Conservation (phyloP, 1,140 invertebrate species). For the Popillia japonica region DNA sequence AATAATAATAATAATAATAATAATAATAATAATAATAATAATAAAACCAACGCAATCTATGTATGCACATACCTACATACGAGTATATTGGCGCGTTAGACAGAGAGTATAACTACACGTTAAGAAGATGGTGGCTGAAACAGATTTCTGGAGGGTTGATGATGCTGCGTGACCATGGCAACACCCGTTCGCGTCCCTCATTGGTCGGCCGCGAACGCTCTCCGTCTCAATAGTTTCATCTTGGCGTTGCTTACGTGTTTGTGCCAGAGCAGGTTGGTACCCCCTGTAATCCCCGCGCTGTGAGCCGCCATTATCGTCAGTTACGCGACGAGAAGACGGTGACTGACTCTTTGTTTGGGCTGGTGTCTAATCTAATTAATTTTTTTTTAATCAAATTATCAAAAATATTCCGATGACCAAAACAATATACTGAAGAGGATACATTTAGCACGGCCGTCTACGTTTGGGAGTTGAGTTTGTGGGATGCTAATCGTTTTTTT, state of each 20-base stretch:
- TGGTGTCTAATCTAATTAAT: no score
- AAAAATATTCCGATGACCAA: no score
- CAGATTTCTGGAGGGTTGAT: slow-evolving; percentile 21
- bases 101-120: neutral
- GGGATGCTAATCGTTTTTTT: no score
- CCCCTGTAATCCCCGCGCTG: neutral
- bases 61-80: neutral
- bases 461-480: no score
- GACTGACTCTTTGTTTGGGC: neutral
- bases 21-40: no score
- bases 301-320: neutral
- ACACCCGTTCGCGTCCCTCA: neutral
- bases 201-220: neutral
- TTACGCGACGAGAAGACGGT: neutral
- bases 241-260: neutral
- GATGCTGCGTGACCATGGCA: slow-evolving; percentile 30
- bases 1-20: no score
- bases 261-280: neutral
- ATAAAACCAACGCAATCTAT: no score
- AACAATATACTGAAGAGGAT: no score
- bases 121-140: slow-evolving; percentile 16
- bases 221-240: slow-evolving; percentile 29
- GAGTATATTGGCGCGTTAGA: neutral
- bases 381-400: no score
- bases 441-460: no score